Conservation (phyloP, 2,888 invertebrate genomes). For the Diaprepes abbreviatus region DNA sequence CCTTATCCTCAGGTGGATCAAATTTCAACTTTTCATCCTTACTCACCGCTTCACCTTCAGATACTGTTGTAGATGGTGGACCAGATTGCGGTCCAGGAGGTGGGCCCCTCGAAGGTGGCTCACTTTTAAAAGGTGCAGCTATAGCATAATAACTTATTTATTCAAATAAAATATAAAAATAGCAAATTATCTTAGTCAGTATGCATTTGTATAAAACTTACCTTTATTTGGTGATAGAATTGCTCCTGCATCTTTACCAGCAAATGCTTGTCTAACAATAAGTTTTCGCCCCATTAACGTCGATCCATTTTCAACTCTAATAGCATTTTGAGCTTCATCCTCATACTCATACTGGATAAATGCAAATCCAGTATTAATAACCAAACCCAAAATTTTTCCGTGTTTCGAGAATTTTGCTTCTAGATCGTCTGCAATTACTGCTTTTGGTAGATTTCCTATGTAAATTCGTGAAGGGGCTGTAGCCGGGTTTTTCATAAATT, state of each 20-base stretch:
- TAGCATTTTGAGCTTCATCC: slow-evolving; percentile 81
- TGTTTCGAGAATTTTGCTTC: slow-evolving; percentile 83
- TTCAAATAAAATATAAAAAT: too few species aligned
- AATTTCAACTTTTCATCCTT: slow-evolving; percentile 24
- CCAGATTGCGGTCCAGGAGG: not conserved
- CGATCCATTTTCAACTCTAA: slow-evolving; percentile 77
- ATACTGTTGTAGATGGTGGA: not conserved
- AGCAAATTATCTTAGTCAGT: too few species aligned
- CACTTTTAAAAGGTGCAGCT: slow-evolving; percentile 9
- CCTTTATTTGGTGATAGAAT: slow-evolving; percentile 20
- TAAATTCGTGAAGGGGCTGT: slow-evolving; percentile 84
- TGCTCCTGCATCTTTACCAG: slow-evolving; percentile 48
- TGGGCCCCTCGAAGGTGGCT: slow-evolving; percentile 1
- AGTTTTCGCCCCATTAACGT: slow-evolving; percentile 81
- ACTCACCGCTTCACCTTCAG: slow-evolving; percentile 1
- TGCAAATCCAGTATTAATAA: slow-evolving; percentile 85
- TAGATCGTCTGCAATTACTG: slow-evolving; percentile 73
- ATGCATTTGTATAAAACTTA: not conserved
- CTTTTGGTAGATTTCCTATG: slow-evolving; percentile 81
- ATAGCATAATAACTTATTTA: slow-evolving; percentile 10
- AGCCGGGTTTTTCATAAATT: slow-evolving; percentile 79
- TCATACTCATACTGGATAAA: slow-evolving; percentile 89
- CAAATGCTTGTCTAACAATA: slow-evolving; percentile 74
- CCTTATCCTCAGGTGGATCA: slow-evolving; percentile 23
- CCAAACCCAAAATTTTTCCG: slow-evolving; percentile 79